These are phyloP conservation scores for Epinephelus awoara DNA, from an alignment of 2,797 vertebrate species.

Conservation along the genomic window DNA sequence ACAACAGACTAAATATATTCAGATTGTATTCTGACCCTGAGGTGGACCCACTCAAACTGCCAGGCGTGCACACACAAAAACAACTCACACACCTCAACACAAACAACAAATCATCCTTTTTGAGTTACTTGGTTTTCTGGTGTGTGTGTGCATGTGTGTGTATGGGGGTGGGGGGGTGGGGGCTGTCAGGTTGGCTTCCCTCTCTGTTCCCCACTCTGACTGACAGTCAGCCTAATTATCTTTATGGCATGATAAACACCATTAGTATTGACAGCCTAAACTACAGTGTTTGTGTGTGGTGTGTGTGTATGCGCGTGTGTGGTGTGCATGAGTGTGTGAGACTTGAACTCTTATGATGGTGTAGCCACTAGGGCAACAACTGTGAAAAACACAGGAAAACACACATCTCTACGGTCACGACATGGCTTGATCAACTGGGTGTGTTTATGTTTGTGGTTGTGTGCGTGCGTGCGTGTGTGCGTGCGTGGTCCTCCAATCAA, in stretches of 20 bases:
- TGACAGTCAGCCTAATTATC: conserved; percentile 81
- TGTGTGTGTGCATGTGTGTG: conserved; percentile 19
- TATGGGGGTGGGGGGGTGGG: conserved; percentile 23
- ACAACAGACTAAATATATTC: conserved; percentile 81
- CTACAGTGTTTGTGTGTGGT: conserved; percentile 28
- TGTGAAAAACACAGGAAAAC: conserved; percentile 60
- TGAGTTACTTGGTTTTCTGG: conserved; percentile 41
- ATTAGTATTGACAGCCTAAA: conserved; percentile 76
- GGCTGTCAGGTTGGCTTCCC: conserved; percentile 47
- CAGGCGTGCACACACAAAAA: conserved; percentile 23
- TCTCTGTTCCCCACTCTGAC: conserved; percentile 56
- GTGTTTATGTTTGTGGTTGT: conserved; percentile 1
- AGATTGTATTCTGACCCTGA: conserved; percentile 82
- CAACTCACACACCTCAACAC: conserved; percentile 11
- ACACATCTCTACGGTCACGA: conserved; percentile 55
- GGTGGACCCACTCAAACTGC: conserved; percentile 69
- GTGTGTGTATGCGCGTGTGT: conserved; percentile 18
- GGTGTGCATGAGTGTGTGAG: conserved; percentile 24
- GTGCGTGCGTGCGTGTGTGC: conserved; percentile 38
- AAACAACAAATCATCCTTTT: conserved; percentile 42
- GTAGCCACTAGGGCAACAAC: conserved; percentile 52
- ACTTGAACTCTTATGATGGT: conserved; percentile 34
- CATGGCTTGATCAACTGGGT: conserved; percentile 41
- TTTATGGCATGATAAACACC: conserved; percentile 79
- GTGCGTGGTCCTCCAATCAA: conserved; percentile 68